Base-by-base conservation (phyloP, 2,113 vertebrate species). In the Ivindomyrus marchei region DNA sequence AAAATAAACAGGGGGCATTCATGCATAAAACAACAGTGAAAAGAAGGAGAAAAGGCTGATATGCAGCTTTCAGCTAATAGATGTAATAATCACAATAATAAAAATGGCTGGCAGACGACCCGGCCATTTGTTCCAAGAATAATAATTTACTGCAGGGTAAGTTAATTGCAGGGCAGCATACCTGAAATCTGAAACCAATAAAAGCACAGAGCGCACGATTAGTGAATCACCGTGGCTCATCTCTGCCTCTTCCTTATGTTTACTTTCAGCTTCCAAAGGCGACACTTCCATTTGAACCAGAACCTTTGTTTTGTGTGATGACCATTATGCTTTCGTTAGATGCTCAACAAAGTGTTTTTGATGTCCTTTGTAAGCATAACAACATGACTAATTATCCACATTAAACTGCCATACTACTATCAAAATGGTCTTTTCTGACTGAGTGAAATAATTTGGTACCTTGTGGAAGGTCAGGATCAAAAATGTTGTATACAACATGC, bases 131-230 rank as follows among this genome's bases (percentile, higher is more conserved):
- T 50, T 83, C 89, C 70, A 53, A 56, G 36, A 45, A 49, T 45
- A 42, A 31, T 70, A 70, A 70, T 70, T 70, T 70, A 70, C 62
- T 70, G n/a, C 62, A 70, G 62, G 10, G n/a, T 1, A 70, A 70
- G 62, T 31, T 89, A 89, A 89, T 89, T 89, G 89, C 89, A 84
- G 80, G 89, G 84, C 49, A 45, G 89, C 11, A 15, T 89, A 89
- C 58, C 46, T 58, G 50, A 85, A 89, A 89, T 89, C 70, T 84
- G 89, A 85, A 31, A 24, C 21, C 77, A 46, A 89, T 83, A 85
- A 89, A 83, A 42, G 42, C 50, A 45, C 24, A 27, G 49, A 46
- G 89, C 4, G 15, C 74, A 52, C 89, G 15, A 83, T 89, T 89
- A 84, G 77, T 58, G 36, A 77, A 36, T 36, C 4, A 53, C 74